phyloP scores from a whole-genome alignment of 2,797 vertebrate species.

The Taenioides sp. region DNA sequence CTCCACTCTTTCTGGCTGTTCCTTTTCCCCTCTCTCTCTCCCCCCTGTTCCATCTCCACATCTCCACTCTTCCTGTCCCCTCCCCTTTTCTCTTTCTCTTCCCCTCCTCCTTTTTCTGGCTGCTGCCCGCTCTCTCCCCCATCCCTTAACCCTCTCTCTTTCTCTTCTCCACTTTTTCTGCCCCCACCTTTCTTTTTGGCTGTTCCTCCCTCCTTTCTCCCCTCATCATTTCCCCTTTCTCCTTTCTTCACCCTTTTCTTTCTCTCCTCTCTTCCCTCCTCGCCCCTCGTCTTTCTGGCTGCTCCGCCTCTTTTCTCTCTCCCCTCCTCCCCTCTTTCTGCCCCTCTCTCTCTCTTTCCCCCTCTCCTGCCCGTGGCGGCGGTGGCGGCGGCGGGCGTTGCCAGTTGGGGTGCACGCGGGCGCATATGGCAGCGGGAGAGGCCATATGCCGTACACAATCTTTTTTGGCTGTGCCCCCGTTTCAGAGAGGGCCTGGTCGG shows the following conservation, averaged over 20 bases:
- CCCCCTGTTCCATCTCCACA: background rate
- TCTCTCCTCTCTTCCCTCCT: background rate
- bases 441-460: slow-evolving; percentile 98
- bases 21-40: too few species aligned
- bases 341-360: slow-evolving; percentile 71
- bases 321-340: background rate
- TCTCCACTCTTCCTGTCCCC: background rate
- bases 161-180: background rate
- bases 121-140: background rate
- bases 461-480: slow-evolving; percentile 93
- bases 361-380: slow-evolving; percentile 92
- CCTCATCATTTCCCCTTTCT: too few species aligned
- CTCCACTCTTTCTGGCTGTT: background rate
- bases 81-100: background rate
- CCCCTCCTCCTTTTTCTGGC: background rate
- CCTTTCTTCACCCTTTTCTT: background rate
- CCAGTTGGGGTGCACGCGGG: slow-evolving; percentile 99
- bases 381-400: slow-evolving; percentile 74
- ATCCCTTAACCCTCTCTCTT: too few species aligned
- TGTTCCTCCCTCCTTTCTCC: too few species aligned
- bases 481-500: slow-evolving; percentile 69
- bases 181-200: background rate
- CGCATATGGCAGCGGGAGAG: slow-evolving; percentile 99
- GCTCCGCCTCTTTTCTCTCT: background rate
- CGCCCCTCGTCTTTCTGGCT: background rate